Conservation (phyloP, 2,797 vertebrate genomes). For the Lacerta bilineata region DNA sequence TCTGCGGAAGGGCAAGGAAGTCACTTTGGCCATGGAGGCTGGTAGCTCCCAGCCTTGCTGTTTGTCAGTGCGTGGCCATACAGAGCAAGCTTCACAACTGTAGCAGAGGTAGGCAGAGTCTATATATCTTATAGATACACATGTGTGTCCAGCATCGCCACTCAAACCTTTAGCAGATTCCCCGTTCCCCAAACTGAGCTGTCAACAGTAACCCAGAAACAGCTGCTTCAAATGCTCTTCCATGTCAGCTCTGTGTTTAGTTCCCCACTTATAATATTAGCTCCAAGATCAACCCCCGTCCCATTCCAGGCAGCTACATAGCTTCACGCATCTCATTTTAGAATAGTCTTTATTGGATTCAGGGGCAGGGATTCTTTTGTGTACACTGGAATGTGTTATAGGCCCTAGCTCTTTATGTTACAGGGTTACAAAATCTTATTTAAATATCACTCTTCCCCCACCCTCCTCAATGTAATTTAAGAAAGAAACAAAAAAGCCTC, state of each 20-base stretch:
- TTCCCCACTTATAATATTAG: not conserved
- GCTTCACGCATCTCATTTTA: conserved; percentile 66
- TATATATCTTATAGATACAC: no score
- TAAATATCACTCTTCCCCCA: conserved; percentile 65
- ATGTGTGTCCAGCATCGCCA: no score
- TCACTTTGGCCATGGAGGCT: no score
- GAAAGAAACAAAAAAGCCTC: conserved; percentile 50
- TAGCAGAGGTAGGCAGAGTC: no score
- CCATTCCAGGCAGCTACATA: not conserved
- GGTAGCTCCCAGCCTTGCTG: no score
- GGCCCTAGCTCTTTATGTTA: conserved; percentile 81
- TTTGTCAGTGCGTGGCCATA: no score
- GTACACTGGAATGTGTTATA: conserved; percentile 94
- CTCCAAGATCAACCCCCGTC: no score
- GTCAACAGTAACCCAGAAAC: not conserved
- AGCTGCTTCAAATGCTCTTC: not conserved
- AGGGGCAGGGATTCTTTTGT: conserved; percentile 79
- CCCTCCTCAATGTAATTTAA: conserved; percentile 59
- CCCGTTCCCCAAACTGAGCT: not conserved
- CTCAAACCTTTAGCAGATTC: not conserved
- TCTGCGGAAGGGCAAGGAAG: no score
- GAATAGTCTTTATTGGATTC: conserved; percentile 95
- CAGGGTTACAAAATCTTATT: conserved; percentile 85
- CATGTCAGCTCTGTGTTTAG: not conserved
- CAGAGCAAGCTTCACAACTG: no score